Base-by-base conservation (phyloP, 2,888 invertebrate species). In the Tachina lurida region DNA sequence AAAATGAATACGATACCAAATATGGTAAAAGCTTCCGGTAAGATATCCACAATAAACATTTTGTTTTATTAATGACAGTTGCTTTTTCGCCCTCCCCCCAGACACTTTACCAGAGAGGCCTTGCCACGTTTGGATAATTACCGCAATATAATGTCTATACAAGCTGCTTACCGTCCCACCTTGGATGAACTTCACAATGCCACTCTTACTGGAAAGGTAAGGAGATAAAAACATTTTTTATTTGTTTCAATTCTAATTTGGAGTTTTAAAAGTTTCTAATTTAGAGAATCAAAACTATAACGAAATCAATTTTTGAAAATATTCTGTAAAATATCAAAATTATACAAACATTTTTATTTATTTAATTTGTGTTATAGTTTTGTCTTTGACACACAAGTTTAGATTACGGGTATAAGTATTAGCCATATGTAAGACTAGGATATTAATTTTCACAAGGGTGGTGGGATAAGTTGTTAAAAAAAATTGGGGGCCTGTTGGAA, bases 161-260 rank as follows among this genome's bases (percentile, higher is more conserved):
- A 97, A 92, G 97, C 97, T 4, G 97, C 96, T 12, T 96, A 96
- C 88, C 94, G 97, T 88, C 97, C 97, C 17, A 97, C 97, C 7
- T 93, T 98, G 85, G 97, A 98, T 91, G 97, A 98, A 93, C 94
- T 98, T 19, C 97, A 97, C 93, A 96, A 97, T 92, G 95, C 96
- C 79, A 96, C 97, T 15, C 92, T 96, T 49, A 95, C 95, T 45
- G 95, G 95, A 90, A 97, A 97, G 95, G 97, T 97, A 93, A 94
- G 94, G 10, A 15, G 31, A 31, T 31, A 7, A 31, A 31, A 31
- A 31, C 0, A 31, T 1, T 7, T 31, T 31, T 31, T 31, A 2
- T 31, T 31, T 31, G 31, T 31, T 31, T 31, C 31, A 4, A 31
- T 4, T 31, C 31, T 31, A 4, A 31, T 31, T 4, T 31, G 31